Conservation (phyloP, 2,888 invertebrate genomes). For the Macroteleia sp. region DNA sequence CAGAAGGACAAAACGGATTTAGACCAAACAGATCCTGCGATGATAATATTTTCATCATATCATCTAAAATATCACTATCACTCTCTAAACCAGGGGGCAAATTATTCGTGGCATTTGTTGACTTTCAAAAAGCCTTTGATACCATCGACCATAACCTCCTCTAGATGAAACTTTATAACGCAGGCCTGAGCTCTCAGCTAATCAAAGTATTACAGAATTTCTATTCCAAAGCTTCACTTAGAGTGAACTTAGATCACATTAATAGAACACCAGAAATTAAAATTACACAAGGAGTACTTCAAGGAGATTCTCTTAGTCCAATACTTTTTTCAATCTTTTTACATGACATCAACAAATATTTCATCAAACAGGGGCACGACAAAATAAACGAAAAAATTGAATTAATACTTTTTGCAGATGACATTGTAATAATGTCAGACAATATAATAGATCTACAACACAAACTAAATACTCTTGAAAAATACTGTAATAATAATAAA, state of each 20-base stretch:
- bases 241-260: neutral
- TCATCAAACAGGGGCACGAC: neutral
- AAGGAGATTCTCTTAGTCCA: neutral
- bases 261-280: neutral
- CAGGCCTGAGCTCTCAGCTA: neutral
- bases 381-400: neutral
- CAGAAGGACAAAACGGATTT: conserved; percentile 68
- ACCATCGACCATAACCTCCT: neutral
- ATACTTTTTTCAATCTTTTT: conserved; percentile 4
- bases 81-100: conserved; percentile 33
- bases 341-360: conserved; percentile 2
- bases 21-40: conserved; percentile 49
- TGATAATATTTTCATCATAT: conserved; percentile 67
- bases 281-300: conserved; percentile 27
- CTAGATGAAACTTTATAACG: neutral
- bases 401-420: conserved; percentile 34
- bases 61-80: conserved; percentile 24
- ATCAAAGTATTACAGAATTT: neutral
- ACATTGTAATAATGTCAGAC: conserved; percentile 12
- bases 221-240: neutral
- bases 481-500: too few species aligned
- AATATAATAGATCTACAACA: conserved; percentile 14
- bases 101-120: conserved; percentile 65
- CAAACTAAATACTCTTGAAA: conserved; percentile 29
- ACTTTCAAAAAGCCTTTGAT: conserved; percentile 64